Conservation (phyloP, 2,797 vertebrate genomes). For the Peromyscus nudipes region DNA sequence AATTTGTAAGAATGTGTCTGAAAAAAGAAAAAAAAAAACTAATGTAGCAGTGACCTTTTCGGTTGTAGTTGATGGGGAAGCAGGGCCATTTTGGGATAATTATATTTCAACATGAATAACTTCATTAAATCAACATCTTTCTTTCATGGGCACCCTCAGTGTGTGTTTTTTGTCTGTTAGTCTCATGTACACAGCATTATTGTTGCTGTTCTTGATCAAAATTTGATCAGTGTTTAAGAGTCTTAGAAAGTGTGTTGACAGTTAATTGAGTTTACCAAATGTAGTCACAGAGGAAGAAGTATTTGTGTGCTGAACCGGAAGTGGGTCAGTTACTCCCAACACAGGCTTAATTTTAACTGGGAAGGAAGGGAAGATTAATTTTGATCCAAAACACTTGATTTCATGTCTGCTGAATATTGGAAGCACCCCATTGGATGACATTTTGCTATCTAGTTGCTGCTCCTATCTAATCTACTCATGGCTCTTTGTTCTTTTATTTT, state of each 20-base stretch:
- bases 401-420: not conserved
- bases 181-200: not conserved
- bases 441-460: not conserved
- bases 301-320: not conserved
- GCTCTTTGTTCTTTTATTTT: not conserved
- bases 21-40: not conserved
- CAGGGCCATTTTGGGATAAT: not conserved
- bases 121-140: slow-evolving; percentile 48
- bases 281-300: not conserved
- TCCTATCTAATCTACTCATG: not conserved
- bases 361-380: not conserved
- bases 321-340: not conserved
- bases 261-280: not conserved
- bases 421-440: not conserved
- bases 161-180: not conserved
- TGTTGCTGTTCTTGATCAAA: not conserved
- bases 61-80: slow-evolving; percentile 48
- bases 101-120: slow-evolving; percentile 42
- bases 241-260: not conserved
- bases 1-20: slow-evolving; percentile 77
- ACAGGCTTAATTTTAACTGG: not conserved
- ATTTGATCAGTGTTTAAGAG: not conserved
- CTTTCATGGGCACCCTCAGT: not conserved
- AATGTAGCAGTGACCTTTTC: slow-evolving; percentile 33
- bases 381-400: not conserved